phyloP scores from a whole-genome alignment of 2,888 invertebrate genomes.

The Eristalinus aeneus region DNA sequence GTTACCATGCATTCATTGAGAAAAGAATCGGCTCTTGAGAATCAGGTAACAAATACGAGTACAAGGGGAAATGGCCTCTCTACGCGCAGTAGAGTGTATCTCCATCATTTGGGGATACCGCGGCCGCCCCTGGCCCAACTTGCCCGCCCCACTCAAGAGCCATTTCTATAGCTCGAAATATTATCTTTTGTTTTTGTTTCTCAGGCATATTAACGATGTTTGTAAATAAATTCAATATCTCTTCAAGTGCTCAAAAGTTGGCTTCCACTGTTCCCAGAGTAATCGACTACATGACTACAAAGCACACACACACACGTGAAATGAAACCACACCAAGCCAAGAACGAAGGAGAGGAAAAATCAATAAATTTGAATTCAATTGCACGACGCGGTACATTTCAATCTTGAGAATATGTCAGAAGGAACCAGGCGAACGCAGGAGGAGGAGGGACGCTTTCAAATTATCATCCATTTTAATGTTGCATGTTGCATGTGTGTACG shows the following conservation, averaged over 20 bases:
- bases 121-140: neutral
- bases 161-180: conserved; percentile 29
- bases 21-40: neutral
- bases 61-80: neutral
- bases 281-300: conserved; percentile 27
- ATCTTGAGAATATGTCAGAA: conserved; percentile 26
- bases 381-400: conserved; percentile 54
- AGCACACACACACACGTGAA: neutral
- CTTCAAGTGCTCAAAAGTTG: conserved; percentile 43
- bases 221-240: conserved; percentile 46
- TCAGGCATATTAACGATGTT: conserved; percentile 55
- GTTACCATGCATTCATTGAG: neutral
- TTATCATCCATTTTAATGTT: conserved; percentile 62
- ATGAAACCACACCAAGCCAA: conserved; percentile 1
- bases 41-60: neutral
- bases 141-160: neutral
- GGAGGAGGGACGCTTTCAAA: conserved; percentile 45
- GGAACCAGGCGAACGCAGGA: neutral
- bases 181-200: conserved; percentile 58
- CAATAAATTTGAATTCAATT: conserved; percentile 52
- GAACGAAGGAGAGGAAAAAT: conserved; percentile 30
- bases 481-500: conserved; percentile 40
- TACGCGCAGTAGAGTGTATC: neutral
- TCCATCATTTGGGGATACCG: conserved; percentile 1
- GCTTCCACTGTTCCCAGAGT: conserved; percentile 43